Conservation (phyloP, 2,797 vertebrate species). For the Zenarchopterus dispar region DNA sequence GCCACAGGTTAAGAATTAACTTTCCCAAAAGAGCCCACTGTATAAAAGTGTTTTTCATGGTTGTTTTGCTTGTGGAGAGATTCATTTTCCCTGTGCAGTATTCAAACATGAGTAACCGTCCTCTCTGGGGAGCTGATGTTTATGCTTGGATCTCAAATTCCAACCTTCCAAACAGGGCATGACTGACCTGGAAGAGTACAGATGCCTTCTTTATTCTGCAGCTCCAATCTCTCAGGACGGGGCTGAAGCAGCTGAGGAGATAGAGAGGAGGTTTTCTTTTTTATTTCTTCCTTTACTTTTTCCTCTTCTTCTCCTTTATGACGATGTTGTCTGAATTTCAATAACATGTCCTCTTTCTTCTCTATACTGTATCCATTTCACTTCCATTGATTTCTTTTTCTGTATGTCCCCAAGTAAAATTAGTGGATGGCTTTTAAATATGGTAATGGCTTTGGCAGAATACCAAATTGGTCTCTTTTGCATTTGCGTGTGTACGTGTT, state of each 20-base stretch:
- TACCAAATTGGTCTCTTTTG: slow-evolving; percentile 79
- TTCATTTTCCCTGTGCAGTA: slow-evolving; percentile 68
- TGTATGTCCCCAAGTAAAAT: slow-evolving; percentile 83
- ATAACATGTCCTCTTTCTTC: slow-evolving; percentile 85
- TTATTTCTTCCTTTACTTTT: not conserved
- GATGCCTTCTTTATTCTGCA: slow-evolving; percentile 80
- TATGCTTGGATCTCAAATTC: slow-evolving; percentile 83
- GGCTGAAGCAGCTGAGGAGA: slow-evolving; percentile 84
- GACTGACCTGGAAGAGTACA: slow-evolving; percentile 82
- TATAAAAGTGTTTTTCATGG: slow-evolving; percentile 60
- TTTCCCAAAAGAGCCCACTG: slow-evolving; percentile 46
- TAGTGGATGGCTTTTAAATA: slow-evolving; percentile 88
- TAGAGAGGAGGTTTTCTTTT: slow-evolving; percentile 59
- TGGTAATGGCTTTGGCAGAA: slow-evolving; percentile 84
- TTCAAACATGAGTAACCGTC: slow-evolving; percentile 74
- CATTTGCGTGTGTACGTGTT: slow-evolving; percentile 29
- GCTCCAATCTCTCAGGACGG: slow-evolving; percentile 81
- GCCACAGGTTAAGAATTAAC: slow-evolving; percentile 65
- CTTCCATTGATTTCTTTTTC: slow-evolving; percentile 89
- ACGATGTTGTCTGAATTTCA: slow-evolving; percentile 91
- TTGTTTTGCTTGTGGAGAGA: slow-evolving; percentile 71
- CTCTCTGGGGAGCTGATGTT: slow-evolving; percentile 78
- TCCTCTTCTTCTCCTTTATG: slow-evolving; percentile 40
- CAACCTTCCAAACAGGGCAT: slow-evolving; percentile 80
- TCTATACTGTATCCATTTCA: slow-evolving; percentile 89